Evolutionary conservation across 2,797 vertebrate species (phyloP).

Genomic region (Eulemur albifrons): DNA sequence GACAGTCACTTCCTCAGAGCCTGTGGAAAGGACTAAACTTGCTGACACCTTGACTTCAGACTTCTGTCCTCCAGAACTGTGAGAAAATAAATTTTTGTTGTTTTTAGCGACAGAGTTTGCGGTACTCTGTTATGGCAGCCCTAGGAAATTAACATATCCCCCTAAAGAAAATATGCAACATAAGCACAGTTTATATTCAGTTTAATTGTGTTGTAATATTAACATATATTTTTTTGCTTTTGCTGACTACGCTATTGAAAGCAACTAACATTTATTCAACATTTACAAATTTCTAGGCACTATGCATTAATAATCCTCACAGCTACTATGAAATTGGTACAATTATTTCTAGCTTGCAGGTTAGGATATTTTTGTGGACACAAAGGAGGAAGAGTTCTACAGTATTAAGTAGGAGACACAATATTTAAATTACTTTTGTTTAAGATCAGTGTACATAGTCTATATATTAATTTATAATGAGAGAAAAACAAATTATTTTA

Average conservation of each 20-base stretch:
- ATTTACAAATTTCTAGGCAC: background rate
- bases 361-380: background rate
- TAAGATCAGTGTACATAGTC: background rate
- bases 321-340: background rate
- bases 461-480: constrained; percentile 23
- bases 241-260: background rate
- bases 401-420: background rate
- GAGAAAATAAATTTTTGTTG: background rate
- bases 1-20: background rate
- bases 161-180: background rate
- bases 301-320: background rate
- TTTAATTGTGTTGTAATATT: background rate
- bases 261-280: background rate
- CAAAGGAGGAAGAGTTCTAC: background rate
- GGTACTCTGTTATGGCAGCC: background rate
- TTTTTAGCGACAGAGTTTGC: background rate
- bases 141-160: background rate
- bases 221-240: background rate
- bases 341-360: background rate
- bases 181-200: background rate
- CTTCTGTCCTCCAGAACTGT: background rate
- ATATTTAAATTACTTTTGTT: background rate
- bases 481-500: constrained; percentile 22
- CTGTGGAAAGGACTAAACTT: background rate
- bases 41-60: background rate